These are phyloP conservation scores for Garra rufa DNA, from an alignment of 2,113 vertebrate genomes.

Conservation along the genomic window DNA sequence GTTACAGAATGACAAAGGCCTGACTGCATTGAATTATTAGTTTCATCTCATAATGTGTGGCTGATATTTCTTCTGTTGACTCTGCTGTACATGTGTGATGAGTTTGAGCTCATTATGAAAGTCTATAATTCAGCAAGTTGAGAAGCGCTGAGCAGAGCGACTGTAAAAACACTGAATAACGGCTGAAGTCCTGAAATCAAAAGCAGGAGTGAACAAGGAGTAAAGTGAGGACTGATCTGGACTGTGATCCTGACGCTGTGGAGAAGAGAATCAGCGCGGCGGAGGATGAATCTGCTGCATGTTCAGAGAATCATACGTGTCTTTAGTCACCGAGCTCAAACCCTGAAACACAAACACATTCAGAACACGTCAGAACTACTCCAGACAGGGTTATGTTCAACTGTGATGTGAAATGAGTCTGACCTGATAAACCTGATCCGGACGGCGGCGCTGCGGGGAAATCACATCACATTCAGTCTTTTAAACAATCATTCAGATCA, in stretches of 20 bases:
- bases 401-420: neutral
- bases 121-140: neutral
- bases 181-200: neutral
- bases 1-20: neutral
- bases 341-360: slow-evolving; percentile 74
- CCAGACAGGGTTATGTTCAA: too few relatives aligned
- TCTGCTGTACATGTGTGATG: neutral
- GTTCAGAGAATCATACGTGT: slow-evolving; percentile 88
- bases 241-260: neutral
- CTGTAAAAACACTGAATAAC: neutral
- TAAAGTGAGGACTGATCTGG: neutral
- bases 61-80: too few relatives aligned
- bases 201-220: neutral
- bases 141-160: neutral
- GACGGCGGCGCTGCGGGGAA: slow-evolving; percentile 62
- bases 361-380: neutral
- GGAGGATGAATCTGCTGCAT: slow-evolving; percentile 77
- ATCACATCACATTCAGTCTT: neutral
- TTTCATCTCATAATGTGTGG: too few relatives aligned
- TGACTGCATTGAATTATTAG: too few relatives aligned
- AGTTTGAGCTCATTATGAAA: neutral
- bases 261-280: neutral
- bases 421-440: slow-evolving; percentile 74
- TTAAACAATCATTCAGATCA: neutral
- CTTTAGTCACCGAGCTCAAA: slow-evolving; percentile 83